A percentile compares a stretch with the other conserved stretches of the same genome.
Conservation (phyloP, 2,888 invertebrate genomes). For the Gnatocerus cornutus region DNA sequence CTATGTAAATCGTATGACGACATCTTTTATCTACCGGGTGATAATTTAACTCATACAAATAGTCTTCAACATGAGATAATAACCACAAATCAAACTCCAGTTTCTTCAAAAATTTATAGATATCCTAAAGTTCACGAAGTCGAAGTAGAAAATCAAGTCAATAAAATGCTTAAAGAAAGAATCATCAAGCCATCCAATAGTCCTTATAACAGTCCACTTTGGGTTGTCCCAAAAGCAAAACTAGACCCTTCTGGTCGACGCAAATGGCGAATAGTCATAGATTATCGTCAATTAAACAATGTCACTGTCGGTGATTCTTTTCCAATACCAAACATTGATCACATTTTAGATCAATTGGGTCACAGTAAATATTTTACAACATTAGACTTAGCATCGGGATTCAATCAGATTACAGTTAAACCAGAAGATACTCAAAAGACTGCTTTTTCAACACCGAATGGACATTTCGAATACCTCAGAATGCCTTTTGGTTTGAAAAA, state of each 20-base stretch:
- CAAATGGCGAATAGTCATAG: slow-evolving; percentile 63
- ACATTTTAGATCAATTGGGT: slow-evolving; percentile 54
- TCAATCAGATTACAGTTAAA: slow-evolving; percentile 54
- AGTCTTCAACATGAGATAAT: too few relatives aligned
- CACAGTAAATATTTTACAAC: slow-evolving; percentile 53
- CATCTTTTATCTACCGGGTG: slow-evolving; percentile 56
- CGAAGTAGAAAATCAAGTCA: slow-evolving; percentile 60
- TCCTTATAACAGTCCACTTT: slow-evolving; percentile 57
- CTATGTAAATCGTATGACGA: slow-evolving; percentile 53
- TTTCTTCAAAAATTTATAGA: slow-evolving; percentile 62
- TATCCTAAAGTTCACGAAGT: slow-evolving; percentile 61
- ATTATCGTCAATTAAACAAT: slow-evolving; percentile 64
- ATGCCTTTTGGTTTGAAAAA: slow-evolving; percentile 52
- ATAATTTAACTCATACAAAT: slow-evolving; percentile 56
- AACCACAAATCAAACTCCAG: slow-evolving; percentile 57
- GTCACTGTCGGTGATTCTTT: slow-evolving; percentile 59
- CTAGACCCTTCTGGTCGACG: slow-evolving; percentile 56
- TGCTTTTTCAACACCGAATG: slow-evolving; percentile 54
- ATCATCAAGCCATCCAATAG: slow-evolving; percentile 57
- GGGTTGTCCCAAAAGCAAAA: slow-evolving; percentile 61
- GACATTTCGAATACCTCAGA: slow-evolving; percentile 49
- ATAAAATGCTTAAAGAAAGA: slow-evolving; percentile 57
- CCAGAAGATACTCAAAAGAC: too few relatives aligned
- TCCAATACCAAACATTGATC: slow-evolving; percentile 56
- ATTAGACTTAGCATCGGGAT: slow-evolving; percentile 55